phyloP scores from a whole-genome alignment of 2,113 vertebrate genomes.

The Halichoeres trimaculatus region DNA sequence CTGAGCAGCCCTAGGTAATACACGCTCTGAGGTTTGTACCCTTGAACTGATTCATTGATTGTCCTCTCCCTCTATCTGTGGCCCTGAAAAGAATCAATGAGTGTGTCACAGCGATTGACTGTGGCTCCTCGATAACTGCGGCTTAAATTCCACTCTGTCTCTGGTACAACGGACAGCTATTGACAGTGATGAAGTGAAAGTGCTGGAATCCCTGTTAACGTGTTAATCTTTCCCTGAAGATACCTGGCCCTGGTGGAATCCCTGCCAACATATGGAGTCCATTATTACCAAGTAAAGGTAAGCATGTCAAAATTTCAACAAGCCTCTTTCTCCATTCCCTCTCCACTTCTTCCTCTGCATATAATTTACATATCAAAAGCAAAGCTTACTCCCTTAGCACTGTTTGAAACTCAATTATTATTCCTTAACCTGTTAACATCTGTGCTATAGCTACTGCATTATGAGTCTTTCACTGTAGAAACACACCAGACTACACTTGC shows the following conservation, averaged over 20 bases:
- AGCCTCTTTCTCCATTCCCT: constrained; percentile 19
- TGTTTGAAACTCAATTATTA: background rate
- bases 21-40: constrained; percentile 63
- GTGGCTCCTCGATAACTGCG: constrained; percentile 49
- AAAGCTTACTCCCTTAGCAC: too few species aligned
- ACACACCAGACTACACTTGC: background rate
- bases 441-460: background rate
- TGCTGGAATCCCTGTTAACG: constrained; percentile 47
- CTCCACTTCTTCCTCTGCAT: constrained; percentile 9
- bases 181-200: constrained; percentile 65
- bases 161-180: constrained; percentile 33
- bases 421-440: background rate
- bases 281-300: constrained; percentile 99
- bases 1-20: constrained; percentile 45
- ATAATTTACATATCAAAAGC: background rate
- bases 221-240: constrained; percentile 80
- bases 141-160: constrained; percentile 57
- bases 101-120: constrained; percentile 59
- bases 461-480: background rate
- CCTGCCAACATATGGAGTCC: constrained; percentile 95
- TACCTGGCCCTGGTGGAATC: constrained; percentile 96
- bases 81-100: constrained; percentile 67
- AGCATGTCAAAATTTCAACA: constrained; percentile 50
- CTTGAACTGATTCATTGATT: constrained; percentile 75
- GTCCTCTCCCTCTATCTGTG: constrained; percentile 48